A percentile compares a stretch with the other conserved stretches of the same genome.
These are phyloP conservation scores for Macrocentrus cingulum DNA, from an alignment of 1,140 invertebrate species.

Conservation along the genomic window DNA sequence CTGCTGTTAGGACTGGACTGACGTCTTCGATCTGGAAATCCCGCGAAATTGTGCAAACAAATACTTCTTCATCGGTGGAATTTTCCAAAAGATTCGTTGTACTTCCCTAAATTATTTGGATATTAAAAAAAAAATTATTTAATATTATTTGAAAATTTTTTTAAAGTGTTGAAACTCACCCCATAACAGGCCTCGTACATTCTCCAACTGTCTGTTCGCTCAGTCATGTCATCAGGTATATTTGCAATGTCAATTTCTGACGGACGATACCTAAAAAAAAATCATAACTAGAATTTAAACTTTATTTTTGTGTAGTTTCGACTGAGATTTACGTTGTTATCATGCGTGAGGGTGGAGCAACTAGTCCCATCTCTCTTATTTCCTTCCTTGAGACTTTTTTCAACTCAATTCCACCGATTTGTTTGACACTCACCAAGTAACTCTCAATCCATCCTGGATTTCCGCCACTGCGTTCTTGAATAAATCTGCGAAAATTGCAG, in stretches of 20 bases:
- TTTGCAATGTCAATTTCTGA: constrained; percentile 3
- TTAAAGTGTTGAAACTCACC: constrained; percentile 29
- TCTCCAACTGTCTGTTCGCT: constrained; percentile 39
- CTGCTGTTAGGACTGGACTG: constrained; percentile 49
- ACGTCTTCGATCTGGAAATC: constrained; percentile 42
- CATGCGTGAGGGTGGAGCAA: constrained; percentile 51
- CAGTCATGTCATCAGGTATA: constrained; percentile 19
- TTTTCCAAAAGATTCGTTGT: neutral
- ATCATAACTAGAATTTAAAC: neutral
- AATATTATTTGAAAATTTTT: constrained; percentile 9
- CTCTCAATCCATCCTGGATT: constrained; percentile 69
- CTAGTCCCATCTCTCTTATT: constrained; percentile 46
- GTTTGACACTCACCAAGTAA: constrained; percentile 63
- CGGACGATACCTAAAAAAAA: neutral
- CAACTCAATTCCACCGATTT: constrained; percentile 57
- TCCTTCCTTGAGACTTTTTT: constrained; percentile 44
- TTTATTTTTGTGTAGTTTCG: neutral
- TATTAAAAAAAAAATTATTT: neutral
- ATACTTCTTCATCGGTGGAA: constrained; percentile 21
- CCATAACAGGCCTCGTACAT: constrained; percentile 49
- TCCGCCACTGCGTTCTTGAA: constrained; percentile 63
- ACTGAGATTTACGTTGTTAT: constrained; percentile 45
- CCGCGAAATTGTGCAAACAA: constrained; percentile 40
- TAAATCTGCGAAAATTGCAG: constrained; percentile 47
- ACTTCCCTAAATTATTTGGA: neutral